Conservation (phyloP, 2,113 vertebrate genomes). For the Stictonetta naevosa region DNA sequence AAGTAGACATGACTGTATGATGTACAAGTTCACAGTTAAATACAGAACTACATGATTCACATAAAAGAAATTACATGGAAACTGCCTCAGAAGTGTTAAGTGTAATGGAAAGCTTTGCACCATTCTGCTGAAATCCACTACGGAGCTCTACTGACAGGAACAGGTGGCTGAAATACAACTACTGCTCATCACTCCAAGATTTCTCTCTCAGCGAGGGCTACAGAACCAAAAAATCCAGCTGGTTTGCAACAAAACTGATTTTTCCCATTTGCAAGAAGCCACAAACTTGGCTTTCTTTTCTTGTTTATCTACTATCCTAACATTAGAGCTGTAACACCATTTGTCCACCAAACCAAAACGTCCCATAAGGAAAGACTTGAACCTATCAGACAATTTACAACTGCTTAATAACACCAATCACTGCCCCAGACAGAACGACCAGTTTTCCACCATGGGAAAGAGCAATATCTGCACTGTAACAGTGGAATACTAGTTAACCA, state of each 20-base stretch:
- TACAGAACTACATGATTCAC: constrained; percentile 21
- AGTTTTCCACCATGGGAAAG: background rate
- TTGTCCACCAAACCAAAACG: background rate
- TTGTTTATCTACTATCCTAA: background rate
- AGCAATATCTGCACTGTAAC: background rate
- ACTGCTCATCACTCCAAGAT: background rate
- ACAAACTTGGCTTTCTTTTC: background rate
- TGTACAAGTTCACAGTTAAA: constrained; percentile 4
- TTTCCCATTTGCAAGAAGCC: background rate
- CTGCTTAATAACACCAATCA: background rate
- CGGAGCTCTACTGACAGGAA: background rate
- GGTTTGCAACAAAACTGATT: background rate
- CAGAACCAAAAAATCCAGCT: background rate
- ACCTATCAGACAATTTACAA: background rate
- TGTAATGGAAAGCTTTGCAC: background rate
- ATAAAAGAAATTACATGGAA: constrained; percentile 13
- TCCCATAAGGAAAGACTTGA: background rate
- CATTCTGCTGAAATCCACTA: background rate
- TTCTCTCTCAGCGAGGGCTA: background rate
- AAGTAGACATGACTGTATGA: constrained; percentile 23
- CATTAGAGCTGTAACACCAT: background rate
- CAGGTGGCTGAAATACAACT: background rate
- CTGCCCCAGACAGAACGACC: background rate
- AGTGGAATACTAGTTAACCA: background rate
- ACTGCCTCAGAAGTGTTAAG: background rate